phyloP scores from a whole-genome alignment of 2,888 invertebrate genomes.

The Deilephila porcellus region DNA sequence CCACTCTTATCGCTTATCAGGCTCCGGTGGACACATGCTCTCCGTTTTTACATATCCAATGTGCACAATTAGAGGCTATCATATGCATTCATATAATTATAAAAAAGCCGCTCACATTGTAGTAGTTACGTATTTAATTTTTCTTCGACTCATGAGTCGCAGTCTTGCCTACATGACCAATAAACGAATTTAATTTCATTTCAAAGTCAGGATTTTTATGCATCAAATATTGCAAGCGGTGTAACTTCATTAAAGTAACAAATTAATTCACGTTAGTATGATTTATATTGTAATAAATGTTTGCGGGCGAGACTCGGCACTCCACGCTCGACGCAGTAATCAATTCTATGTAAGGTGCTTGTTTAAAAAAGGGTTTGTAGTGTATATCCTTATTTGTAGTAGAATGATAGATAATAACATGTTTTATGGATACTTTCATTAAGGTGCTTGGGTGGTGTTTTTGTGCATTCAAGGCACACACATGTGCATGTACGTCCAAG shows the following conservation, averaged over 20 bases:
- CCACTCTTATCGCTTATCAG: background rate
- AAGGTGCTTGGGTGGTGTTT: background rate
- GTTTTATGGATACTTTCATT: constrained; percentile 11
- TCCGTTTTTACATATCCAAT: background rate
- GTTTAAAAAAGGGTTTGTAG: too few species aligned
- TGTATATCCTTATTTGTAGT: background rate
- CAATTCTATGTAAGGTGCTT: background rate
- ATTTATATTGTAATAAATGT: background rate
- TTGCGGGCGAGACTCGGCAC: background rate
- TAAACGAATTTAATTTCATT: too few species aligned
- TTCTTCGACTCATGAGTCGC: too few species aligned
- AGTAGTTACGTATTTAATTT: too few species aligned
- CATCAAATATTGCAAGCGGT: too few species aligned
- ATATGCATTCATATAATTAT: too few species aligned
- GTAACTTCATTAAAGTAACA: too few species aligned
- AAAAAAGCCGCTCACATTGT: too few species aligned
- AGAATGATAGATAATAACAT: background rate
- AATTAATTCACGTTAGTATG: too few species aligned
- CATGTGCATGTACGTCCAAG: constrained; percentile 7
- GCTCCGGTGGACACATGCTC: background rate
- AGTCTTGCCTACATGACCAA: too few species aligned
- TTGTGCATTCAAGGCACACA: background rate
- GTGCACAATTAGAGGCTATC: too few species aligned
- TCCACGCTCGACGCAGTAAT: background rate
- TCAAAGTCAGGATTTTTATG: too few species aligned